Evolutionary conservation across 2,797 vertebrate genomes (phyloP), one percentile per base, ranked within the genome.

Genomic region (Helarctos malayanus): DNA sequence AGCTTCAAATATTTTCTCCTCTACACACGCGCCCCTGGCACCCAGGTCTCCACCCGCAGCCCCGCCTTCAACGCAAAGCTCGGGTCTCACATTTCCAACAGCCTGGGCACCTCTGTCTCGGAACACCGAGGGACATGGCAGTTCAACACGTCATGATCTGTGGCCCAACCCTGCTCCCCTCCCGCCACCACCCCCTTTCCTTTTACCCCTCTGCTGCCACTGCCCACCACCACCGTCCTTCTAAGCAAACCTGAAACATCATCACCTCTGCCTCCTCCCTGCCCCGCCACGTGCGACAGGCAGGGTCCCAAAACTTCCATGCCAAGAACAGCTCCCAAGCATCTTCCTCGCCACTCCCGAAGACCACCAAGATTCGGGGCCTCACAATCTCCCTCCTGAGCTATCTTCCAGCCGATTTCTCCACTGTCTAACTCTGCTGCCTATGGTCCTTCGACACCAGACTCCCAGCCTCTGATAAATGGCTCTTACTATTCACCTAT

Each of bases 1-100:
- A 85, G 68, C 69, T 85, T 82, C 83, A 63, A 15, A 91, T 35
- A 21, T 29, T 76, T 4, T n/a, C 76, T 65, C 54, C 56, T 32
- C 45, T 45, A 19, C 2, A 2, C 16, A 16, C 0, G 6, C 8
- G 0, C 11, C 0, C 7, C 0, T 1, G 35, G 63, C 45, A 84
- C 78, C 93, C 78, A 32, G 56, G 35, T 35, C 84, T 75, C 68
- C 61, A 47, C 29, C 56, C 32, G 13, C 78, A 47, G 71, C n/a
- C 57, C 49, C 15, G 0, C 16, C 41, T 56, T 7, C 69, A 61
- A 7, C 14, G 27, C 90, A 91, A 73, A 96, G 79, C 69, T 73
- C 87, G 63, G 47, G 79, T 16, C 68, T 56, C 80, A 3, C 47
- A 29, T 35, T 49, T 38, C 73, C 35, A 54, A 19, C 25, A 41